Conservation (phyloP, 2,888 invertebrate species). For the Neoaliturus tenellus region DNA sequence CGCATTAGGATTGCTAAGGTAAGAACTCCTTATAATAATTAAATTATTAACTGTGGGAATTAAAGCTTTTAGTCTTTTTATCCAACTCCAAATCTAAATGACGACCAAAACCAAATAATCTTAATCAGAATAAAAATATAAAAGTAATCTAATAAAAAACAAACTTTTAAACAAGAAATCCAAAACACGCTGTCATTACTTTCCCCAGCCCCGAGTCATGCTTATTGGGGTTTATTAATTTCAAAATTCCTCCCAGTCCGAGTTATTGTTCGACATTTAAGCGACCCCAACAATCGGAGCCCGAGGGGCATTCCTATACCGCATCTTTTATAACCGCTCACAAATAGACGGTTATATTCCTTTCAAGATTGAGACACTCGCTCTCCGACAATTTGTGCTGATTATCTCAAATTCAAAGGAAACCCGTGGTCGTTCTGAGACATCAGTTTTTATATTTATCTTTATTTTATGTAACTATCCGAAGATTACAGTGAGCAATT, state of each 20-base stretch:
- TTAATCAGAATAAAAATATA: too few relatives aligned
- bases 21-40: too few relatives aligned
- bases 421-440: conserved; percentile 25
- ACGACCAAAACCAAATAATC: too few relatives aligned
- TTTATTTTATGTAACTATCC: conserved; percentile 27
- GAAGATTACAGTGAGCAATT: background rate
- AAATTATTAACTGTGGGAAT: too few relatives aligned
- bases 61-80: too few relatives aligned
- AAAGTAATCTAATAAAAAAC: too few relatives aligned
- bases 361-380: conserved; percentile 1
- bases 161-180: too few relatives aligned
- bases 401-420: background rate
- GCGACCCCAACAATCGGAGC: background rate
- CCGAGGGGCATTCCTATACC: background rate
- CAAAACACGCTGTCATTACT: too few relatives aligned
- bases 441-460: conserved; percentile 32
- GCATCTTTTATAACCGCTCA: background rate
- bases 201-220: background rate
- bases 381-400: background rate
- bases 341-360: background rate
- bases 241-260: conserved; percentile 12
- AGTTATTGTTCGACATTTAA: conserved; percentile 1
- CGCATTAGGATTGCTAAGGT: too few relatives aligned
- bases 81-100: too few relatives aligned
- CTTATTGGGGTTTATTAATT: conserved; percentile 20